Evolutionary conservation across 92 coral and sea anemone species (phyloP).

Genomic region (Desmophyllum pertusum): DNA sequence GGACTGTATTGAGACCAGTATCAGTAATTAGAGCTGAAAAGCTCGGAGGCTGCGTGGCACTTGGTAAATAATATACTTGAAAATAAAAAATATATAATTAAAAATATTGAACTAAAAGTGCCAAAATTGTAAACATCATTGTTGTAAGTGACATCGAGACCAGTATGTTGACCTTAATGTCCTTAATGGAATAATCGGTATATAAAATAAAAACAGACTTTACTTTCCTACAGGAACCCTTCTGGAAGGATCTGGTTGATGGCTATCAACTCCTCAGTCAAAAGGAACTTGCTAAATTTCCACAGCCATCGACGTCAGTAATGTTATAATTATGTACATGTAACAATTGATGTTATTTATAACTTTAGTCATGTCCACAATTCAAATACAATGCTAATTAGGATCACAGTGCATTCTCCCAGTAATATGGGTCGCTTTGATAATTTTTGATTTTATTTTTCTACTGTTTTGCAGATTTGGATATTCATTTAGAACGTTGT

Average conservation of each 20-base stretch:
- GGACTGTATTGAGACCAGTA: too few relatives aligned
- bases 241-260: conserved; percentile 70
- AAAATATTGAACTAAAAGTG: too few relatives aligned
- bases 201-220: too few relatives aligned
- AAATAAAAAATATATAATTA: too few relatives aligned
- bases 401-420: neutral
- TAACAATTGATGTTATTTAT: too few relatives aligned
- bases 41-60: too few relatives aligned
- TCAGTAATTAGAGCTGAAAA: too few relatives aligned
- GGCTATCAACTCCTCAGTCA: conserved; percentile 49
- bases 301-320: conserved; percentile 56
- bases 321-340: neutral
- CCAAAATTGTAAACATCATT: too few relatives aligned
- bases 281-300: conserved; percentile 57
- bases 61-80: too few relatives aligned
- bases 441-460: neutral
- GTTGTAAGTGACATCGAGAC: too few relatives aligned
- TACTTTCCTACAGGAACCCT: conserved; percentile 41
- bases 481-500: conserved; percentile 35
- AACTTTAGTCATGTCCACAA: too few relatives aligned
- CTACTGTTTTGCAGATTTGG: conserved; percentile 56
- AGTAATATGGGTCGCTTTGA: neutral
- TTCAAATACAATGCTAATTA: too few relatives aligned
- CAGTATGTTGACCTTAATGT: neutral
- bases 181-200: neutral